Base-by-base conservation (phyloP, 2,888 invertebrate species). In the Acrocyrtus sp. region DNA sequence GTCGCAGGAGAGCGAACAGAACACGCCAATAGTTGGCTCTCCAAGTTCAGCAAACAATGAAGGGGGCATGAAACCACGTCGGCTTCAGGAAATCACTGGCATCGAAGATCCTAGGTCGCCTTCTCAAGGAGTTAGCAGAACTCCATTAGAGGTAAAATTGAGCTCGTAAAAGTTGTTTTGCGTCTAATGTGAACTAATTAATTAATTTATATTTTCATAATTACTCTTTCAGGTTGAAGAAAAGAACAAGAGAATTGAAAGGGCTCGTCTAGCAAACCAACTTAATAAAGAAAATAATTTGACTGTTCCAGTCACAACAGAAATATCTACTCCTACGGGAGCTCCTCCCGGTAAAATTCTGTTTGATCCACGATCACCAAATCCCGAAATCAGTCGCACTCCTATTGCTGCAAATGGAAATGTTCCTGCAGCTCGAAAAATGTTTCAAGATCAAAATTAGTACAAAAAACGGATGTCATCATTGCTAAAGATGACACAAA, bases 321-420 rank as follows among this genome's bases (percentile, higher is more conserved):
- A 17, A 24, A 12, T 62, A 15, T 54, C 45, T 12, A 74, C 76
- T n/a, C 74, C 75, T 15, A 60, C 51, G 15, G 62, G 60, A 22
- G 50, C 66, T 24, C 53, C 22, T 15, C 26, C 21, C 10, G 56
- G 61, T 8, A 66, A 67, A 8, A 21, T 63, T 41, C 56, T 45
- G 6, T 72, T 77, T 54, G 79, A 79, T 53, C 79, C 79, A 3
- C 47, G 79, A 39, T 78, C 78, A 17, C 79, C 79, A 12, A 78
- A 70, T 47, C 57, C 61, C 19, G 77, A 76, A 45, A 78, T 78
- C 48, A 60, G 53, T n/a, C 61, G 79, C 47, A 79, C 79, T 4
- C 79, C 79, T 2, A 72, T 79, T 48, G 60, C 74, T 17, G 21
- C 66, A 4, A 27, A 27, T n/a, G 34, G 54, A 4, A 51, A 15